Base-by-base conservation (phyloP, 1,140 invertebrate species). In the Drosophila kurseongensis region DNA sequence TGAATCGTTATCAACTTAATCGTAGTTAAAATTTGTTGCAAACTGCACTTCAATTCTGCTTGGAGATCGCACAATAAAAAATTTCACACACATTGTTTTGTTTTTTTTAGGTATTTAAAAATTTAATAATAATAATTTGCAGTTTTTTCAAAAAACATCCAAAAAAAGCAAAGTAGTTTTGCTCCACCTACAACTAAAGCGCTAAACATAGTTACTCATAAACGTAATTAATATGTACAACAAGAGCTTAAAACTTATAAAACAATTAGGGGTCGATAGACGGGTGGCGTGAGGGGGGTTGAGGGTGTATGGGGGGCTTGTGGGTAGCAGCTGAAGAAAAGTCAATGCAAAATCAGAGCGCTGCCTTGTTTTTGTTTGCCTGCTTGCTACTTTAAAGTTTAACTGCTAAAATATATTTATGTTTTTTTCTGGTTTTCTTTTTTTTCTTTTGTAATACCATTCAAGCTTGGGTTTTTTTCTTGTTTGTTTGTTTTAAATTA, bases 91-190 rank as follows among this genome's bases (percentile, higher is more conserved):
- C 50, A 69, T 62, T 78, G 35, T 55, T 61, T 77, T 23, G 23
- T 23, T 23, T 66, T 52, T 61, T 77, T 59, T 48, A 66, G 63
- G 69, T 52, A 61, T 66, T 60, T 68, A 45, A 47, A 57, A 52
- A 75, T 69, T 45, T 77, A 63, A 66, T 63, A 69, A 82, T 66
- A 82, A 68, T 77, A 73, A 89, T 86, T 67, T 84, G 84, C 69
- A 89, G 84, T 89, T 89, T 89, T 89, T 89, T 80, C 79, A 86
- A 86, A 86, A 86, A 88, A 89, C 84, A 89, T 82, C 62, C 63
- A 41, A 74, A 61, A 72, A 72, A 88, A 82, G 76, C 75, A 83
- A 75, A 82, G 78, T 83, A 79, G 83, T 82, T 66, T 82, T 76
- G 79, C 79, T 88, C 51, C 41, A 44, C 51, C 62, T 86, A 85